Percentiles rank a stretch among this genome's conserved stretches.
phyloP scores from a whole-genome alignment of 2,888 invertebrate species.

The Tetranychus piercei region DNA sequence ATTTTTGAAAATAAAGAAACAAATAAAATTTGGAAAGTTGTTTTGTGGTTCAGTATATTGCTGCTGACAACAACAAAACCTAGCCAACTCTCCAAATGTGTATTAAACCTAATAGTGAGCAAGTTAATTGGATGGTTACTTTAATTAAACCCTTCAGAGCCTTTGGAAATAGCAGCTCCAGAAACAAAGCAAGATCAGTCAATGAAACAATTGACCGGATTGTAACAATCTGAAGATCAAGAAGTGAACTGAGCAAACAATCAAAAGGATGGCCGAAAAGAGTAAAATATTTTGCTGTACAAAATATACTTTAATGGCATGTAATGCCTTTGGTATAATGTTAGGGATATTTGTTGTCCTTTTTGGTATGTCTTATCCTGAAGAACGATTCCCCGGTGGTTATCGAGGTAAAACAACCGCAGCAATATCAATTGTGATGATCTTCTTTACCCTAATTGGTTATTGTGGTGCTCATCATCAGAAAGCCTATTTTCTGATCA shows the following conservation, averaged over 20 bases:
- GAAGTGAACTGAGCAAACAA: no score
- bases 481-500: slow-evolving; percentile 20
- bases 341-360: slow-evolving; percentile 22
- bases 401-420: slow-evolving; percentile 22
- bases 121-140: no score
- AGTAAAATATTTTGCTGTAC: slow-evolving; percentile 14
- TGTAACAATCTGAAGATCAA: background rate
- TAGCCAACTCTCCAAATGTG: no score
- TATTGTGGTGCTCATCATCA: slow-evolving; percentile 23
- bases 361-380: slow-evolving; percentile 21
- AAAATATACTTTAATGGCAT: slow-evolving; percentile 21
- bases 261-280: background rate
- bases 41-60: no score
- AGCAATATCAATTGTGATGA: slow-evolving; percentile 19
- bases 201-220: background rate
- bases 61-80: no score
- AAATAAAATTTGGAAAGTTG: no score
- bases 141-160: no score
- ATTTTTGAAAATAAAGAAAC: no score
- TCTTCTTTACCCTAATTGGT: slow-evolving; percentile 22
- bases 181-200: no score
- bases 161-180: no score
- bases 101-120: no score
- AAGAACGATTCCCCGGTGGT: slow-evolving; percentile 18
- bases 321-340: slow-evolving; percentile 23